Evolutionary conservation across 2,888 invertebrate genomes (phyloP), one percentile per base, ranked within the genome.

Genomic region (Diarsia rubi): DNA sequence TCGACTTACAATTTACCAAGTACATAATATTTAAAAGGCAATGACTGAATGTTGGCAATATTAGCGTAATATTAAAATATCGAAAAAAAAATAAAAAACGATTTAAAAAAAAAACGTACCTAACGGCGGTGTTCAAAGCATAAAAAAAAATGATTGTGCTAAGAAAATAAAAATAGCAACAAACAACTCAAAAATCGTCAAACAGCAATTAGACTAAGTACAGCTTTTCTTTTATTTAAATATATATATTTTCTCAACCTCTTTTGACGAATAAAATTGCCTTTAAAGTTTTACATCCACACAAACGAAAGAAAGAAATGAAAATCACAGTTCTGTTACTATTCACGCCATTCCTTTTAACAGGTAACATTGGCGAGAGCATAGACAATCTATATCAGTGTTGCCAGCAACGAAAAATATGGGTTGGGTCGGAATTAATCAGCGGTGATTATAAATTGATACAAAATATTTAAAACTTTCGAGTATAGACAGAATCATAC

Each of bases 131-230:
- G 91, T 90, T 89, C 87, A 86, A 88, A 87, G 88, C 89, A 79
- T 87, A 81, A 78, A 82, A 89, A 86, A 88, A 86, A 89, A 91
- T 86, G 88, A 93, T 93, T 94, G 94, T 92, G 91, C 92, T 93
- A 93, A 92, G 82, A 90, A 90, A 92, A 90, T 89, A 89, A 90
- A 89, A 77, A 82, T 85, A 88, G 83, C 80, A 85, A 82, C 86
- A 85, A 87, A 92, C 88, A 84, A 86, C 87, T 91, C 88, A 84
- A 91, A 90, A 91, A 92, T 89, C 88, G 83, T 85, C 87, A 90
- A 83, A 87, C 85, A 90, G 87, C 88, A 90, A 91, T 93, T 92
- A 92, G 83, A 91, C 94, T 94, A 95, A 95, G 93, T 94, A 94
- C 94, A 92, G 89, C 83, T 85, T 82, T 83, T 66, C 81, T 88